A percentile compares a stretch with the other conserved stretches of the same genome.
Evolutionary conservation across 2,113 vertebrate genomes (phyloP).

Genomic region (Lamprotornis superbus): DNA sequence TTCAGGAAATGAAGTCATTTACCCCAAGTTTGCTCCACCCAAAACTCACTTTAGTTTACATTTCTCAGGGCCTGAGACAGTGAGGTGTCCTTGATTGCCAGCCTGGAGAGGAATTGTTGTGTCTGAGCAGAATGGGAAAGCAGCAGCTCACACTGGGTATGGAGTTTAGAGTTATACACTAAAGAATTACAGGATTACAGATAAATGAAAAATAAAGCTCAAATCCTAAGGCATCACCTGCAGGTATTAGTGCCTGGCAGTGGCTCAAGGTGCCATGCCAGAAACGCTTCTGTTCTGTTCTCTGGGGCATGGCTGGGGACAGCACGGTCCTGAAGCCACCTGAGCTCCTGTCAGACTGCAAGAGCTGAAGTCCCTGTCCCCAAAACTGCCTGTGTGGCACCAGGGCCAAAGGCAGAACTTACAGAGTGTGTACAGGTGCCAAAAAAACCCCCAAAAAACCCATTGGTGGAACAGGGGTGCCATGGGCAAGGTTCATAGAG

Average conservation of each 20-base stretch:
- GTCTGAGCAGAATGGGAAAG: background rate
- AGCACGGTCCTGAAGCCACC: background rate
- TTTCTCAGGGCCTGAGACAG: background rate
- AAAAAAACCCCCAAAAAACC: background rate
- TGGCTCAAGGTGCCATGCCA: background rate
- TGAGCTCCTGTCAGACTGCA: background rate
- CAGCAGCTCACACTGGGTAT: accelerated
- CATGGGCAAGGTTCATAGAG: background rate
- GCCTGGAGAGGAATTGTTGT: background rate
- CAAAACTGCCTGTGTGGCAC: no score
- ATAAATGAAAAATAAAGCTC: background rate
- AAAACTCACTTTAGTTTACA: background rate
- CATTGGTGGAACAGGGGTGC: background rate
- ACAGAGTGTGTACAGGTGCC: no score
- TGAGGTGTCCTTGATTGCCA: background rate
- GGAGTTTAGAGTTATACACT: background rate
- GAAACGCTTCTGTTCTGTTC: accelerated
- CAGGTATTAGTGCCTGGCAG: background rate
- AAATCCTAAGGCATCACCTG: background rate
- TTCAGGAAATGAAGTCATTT: background rate
- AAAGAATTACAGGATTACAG: background rate
- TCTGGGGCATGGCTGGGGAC: background rate
- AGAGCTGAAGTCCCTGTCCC: background rate
- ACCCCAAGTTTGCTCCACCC: background rate
- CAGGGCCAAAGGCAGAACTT: background rate